Base-by-base conservation (phyloP, 2,113 vertebrate species). In the Corythaeola cristata region DNA sequence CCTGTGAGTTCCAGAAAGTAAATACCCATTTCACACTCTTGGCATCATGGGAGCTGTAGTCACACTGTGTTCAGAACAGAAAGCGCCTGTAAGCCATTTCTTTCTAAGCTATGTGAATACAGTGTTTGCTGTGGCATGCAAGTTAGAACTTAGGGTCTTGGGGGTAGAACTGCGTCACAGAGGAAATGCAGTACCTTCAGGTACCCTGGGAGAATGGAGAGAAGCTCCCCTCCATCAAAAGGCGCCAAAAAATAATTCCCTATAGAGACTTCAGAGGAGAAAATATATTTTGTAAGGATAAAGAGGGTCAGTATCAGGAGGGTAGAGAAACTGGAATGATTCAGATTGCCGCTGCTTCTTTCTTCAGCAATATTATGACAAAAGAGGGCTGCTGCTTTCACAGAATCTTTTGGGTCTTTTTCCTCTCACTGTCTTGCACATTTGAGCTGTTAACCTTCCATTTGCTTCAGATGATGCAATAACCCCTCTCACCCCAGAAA, bases 21-120 rank as follows among this genome's bases (percentile, higher is more conserved):
- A 85, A 50, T 5, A 24, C 11, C 67, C 60, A 58, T 88, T 49
- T 83, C 45, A 27, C 3, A 8, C 14, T 63, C 12, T 7, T 12
- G 27, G 97, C 90, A 94, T 91, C 49, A 93, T 52, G 96, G 97
- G 96, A 97, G 58, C 56, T 97, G 96, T 94, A 94, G 97, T 97
- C 85, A 49, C 41, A 15, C 39, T 2, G 35, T 4, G 5, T 17
- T 27, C 35, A 8, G 74, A 56, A 24, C 26, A 33, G 53, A 22
- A 35, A 32, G 73, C 3, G 66, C 11, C 76, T 5, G 16, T 27
- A 32, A 94, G 53, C 37, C 60, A 18, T 44, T 71, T n/a, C 16
- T 44, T 71, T n/a, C 16, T 30, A 17, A 30, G 67, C 77, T 41
- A 2, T 3, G 3, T 1, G 56, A 8, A 9, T 17, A 21, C 56